Conservation (phyloP, 2,113 vertebrate genomes). For the Larimichthys polyactis region DNA sequence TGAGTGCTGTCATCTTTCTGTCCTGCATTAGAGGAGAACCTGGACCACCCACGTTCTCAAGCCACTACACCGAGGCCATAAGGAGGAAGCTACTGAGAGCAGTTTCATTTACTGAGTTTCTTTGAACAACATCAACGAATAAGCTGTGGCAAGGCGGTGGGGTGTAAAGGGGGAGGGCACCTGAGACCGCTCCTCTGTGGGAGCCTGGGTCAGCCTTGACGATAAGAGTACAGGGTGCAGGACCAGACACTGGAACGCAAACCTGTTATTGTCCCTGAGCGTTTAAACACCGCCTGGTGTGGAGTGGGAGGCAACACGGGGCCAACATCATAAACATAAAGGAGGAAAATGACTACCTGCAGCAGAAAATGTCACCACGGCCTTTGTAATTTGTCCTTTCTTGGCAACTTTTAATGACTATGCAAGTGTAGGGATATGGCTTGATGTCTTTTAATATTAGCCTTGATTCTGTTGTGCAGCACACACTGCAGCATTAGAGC, state of each 20-base stretch:
- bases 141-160: slow-evolving; percentile 10
- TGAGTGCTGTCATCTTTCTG: slow-evolving; percentile 42
- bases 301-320: slow-evolving; percentile 66
- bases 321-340: slow-evolving; percentile 79
- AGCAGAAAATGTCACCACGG: slow-evolving; percentile 64
- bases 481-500: slow-evolving; percentile 40
- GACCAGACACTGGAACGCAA: slow-evolving; percentile 77
- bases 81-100: slow-evolving; percentile 8
- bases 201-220: slow-evolving; percentile 65
- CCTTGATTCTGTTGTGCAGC: slow-evolving; percentile 50
- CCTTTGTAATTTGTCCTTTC: slow-evolving; percentile 80
- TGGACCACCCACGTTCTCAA: slow-evolving; percentile 55
- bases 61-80: slow-evolving; percentile 8
- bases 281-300: slow-evolving; percentile 80
- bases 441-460: slow-evolving; percentile 74
- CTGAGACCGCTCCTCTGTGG: slow-evolving; percentile 44
- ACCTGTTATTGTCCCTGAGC: slow-evolving; percentile 84
- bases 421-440: slow-evolving; percentile 64
- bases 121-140: slow-evolving; percentile 19
- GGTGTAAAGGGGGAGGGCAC: slow-evolving; percentile 29
- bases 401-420: slow-evolving; percentile 73
- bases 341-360: slow-evolving; percentile 80
- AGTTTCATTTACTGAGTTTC: slow-evolving; percentile 21
- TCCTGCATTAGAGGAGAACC: slow-evolving; percentile 40
- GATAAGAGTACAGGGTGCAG: slow-evolving; percentile 54